These are phyloP conservation scores for Apocheima hispidaria DNA, from an alignment of 2,888 invertebrate genomes.

Conservation along the genomic window DNA sequence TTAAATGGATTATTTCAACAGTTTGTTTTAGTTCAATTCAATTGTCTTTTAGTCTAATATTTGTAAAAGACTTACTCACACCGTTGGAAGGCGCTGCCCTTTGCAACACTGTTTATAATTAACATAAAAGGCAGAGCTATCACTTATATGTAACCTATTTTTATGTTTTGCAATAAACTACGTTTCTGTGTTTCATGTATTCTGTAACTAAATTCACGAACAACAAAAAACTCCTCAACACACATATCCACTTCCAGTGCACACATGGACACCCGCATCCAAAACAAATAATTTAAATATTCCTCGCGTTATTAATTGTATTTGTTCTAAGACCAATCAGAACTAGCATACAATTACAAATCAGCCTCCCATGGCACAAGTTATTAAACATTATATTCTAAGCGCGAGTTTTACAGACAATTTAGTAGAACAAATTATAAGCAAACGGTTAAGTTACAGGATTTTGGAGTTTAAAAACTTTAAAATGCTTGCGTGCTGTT, in stretches of 20 bases:
- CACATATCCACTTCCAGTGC: neutral
- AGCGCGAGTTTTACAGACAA: conserved; percentile 76
- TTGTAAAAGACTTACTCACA: too few species aligned
- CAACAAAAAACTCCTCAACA: neutral
- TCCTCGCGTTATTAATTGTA: conserved; percentile 58
- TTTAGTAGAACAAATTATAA: conserved; percentile 84
- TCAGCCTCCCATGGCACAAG: conserved; percentile 74
- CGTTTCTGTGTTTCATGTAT: too few species aligned
- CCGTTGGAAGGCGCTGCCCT: too few species aligned
- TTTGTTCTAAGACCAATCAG: conserved; percentile 71
- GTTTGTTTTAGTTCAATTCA: too few species aligned
- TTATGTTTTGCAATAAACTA: too few species aligned
- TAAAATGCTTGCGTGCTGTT: too few species aligned
- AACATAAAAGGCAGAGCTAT: too few species aligned
- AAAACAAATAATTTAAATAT: conserved; percentile 28
- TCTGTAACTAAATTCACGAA: too few species aligned
- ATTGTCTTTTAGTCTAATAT: too few species aligned
- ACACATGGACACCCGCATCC: neutral
- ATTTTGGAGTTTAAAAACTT: neutral
- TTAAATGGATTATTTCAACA: too few species aligned
- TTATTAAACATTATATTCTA: conserved; percentile 82
- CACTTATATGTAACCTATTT: too few species aligned
- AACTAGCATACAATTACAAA: conserved; percentile 69
- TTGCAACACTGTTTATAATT: too few species aligned
- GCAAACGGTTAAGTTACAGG: conserved; percentile 50